phyloP scores from a whole-genome alignment of 2,113 vertebrate genomes.

The Bos javanicus region DNA sequence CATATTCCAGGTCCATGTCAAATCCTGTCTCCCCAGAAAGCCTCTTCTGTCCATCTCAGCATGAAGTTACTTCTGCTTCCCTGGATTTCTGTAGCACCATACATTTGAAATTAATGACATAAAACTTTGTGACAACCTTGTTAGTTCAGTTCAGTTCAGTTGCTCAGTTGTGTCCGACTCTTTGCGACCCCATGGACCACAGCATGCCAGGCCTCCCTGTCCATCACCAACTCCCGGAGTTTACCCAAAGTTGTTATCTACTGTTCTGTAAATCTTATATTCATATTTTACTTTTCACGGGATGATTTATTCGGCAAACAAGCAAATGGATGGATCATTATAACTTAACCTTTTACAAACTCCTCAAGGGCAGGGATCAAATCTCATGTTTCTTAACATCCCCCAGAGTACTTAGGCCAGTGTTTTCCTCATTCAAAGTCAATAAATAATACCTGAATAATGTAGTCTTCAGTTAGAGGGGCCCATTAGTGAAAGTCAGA shows the following conservation, averaged over 20 bases:
- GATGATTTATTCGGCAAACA: background rate
- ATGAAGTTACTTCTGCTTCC: background rate
- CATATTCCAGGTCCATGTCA: background rate
- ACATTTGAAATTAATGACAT: background rate
- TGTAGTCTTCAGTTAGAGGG: background rate
- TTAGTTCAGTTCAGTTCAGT: background rate
- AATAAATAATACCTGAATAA: background rate
- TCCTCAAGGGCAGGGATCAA: background rate
- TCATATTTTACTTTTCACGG: background rate
- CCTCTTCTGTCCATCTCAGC: background rate
- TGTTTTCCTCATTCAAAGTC: constrained; percentile 13
- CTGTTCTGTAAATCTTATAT: background rate
- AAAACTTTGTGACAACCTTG: background rate
- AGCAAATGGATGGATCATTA: background rate
- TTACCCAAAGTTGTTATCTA: background rate
- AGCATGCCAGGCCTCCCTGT: background rate
- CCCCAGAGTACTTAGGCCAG: background rate
- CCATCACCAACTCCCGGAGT: background rate
- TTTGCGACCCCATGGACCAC: background rate
- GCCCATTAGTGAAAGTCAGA: constrained; percentile 32
- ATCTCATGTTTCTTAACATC: background rate
- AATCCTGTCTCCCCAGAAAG: background rate
- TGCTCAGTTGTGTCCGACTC: accelerated
- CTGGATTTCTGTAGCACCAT: background rate
- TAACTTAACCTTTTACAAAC: background rate